Evolutionary conservation across 2,797 vertebrate species (phyloP).

Genomic region (Girardinus metallicus): DNA sequence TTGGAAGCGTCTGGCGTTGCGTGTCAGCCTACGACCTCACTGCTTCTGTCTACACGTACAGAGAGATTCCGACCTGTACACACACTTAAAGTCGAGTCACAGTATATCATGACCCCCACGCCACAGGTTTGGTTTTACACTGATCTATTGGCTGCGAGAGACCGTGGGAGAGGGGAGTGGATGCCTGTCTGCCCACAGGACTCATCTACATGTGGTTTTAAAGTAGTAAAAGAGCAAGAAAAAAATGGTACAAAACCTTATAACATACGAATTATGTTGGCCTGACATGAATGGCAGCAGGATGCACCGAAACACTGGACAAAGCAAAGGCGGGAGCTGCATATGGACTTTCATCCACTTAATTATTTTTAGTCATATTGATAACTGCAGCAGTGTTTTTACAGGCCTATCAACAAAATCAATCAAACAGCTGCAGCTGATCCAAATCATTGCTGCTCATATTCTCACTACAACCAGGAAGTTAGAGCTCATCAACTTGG

Average conservation of each 20-base stretch:
- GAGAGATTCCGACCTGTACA: constrained; percentile 69
- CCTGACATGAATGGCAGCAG: neutral
- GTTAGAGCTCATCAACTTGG: too few species aligned
- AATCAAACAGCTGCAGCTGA: too few species aligned
- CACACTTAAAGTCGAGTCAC: constrained; percentile 65
- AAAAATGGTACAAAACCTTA: neutral
- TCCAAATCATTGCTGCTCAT: too few species aligned
- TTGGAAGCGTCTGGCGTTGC: constrained; percentile 76
- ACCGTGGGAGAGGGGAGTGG: constrained; percentile 68
- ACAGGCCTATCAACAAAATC: too few species aligned
- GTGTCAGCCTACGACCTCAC: constrained; percentile 64
- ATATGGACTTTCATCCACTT: neutral
- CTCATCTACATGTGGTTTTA: constrained; percentile 42
- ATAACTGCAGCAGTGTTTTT: neutral
- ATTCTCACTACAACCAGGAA: too few species aligned
- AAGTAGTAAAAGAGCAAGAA: constrained; percentile 19
- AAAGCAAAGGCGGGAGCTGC: neutral
- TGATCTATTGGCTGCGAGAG: constrained; percentile 72
- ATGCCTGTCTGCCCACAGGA: constrained; percentile 39
- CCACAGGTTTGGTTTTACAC: constrained; percentile 61
- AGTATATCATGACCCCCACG: constrained; percentile 68
- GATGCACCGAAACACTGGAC: neutral
- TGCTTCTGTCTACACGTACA: constrained; percentile 76
- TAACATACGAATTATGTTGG: neutral
- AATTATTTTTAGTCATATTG: too few species aligned